Base-by-base conservation (phyloP, 2,888 invertebrate species). In the Dilophus febrilis region DNA sequence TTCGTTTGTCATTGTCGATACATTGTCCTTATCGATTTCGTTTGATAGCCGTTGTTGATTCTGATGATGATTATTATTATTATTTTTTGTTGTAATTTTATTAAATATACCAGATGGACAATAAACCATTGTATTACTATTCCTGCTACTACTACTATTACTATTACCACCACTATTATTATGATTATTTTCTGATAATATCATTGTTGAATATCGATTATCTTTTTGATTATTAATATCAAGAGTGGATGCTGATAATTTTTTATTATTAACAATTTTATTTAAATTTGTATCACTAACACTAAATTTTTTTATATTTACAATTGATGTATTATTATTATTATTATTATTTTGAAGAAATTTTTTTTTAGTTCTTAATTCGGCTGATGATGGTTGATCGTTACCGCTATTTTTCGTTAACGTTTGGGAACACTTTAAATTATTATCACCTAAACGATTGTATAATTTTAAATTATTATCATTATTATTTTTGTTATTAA, bases 31-130 rank as follows among this genome's bases (percentile, higher is more conserved):
- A n/a, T n/a, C n/a, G n/a, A n/a, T n/a, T n/a, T n/a, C n/a, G n/a
- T n/a, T n/a, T n/a, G n/a, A n/a, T n/a, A n/a, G n/a, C n/a, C n/a
- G n/a, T n/a, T n/a, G 22, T 22, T 22, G 22, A 22, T 22, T 22
- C 4, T 6, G 4, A 22, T 22, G 8, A 22, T 8, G 4, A 22
- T 22, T 22, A 22, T 22, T 22, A 22, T 22, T 22, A 22, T 22
- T 22, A 22, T 22, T 6, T 22, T 22, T 22, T 6, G 4, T 8
- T 6, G 8, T 22, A 6, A 22, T 22, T 6, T 42, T 31, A 42
- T 37, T 46, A 22, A 39, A 46, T 8, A 46, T 37, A 13, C 44
- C 46, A 12, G 46, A 46, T n/a, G 46, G 46, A 28, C 46, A 46
- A 41, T 46, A 46, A 38, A 43, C 44, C 22, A 22, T 22, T n/a